Base-by-base conservation (phyloP, 2,797 vertebrate species). In the Cyclopterus lumpus region DNA sequence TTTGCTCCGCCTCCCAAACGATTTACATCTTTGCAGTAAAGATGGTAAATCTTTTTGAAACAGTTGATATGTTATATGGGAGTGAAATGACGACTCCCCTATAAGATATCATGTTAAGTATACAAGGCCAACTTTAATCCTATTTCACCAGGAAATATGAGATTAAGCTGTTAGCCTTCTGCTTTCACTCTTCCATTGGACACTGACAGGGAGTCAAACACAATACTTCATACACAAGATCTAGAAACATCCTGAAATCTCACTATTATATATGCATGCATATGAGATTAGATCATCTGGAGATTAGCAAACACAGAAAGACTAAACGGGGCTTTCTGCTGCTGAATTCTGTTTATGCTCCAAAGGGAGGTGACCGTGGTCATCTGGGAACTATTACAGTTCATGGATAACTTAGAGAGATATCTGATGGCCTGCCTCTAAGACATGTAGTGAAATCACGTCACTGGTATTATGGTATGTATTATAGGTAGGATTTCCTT, bases 141-240 rank as follows among this genome's bases (percentile, higher is more conserved):
- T 84, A 92, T 94, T 95, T 95, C 92, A 75, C 80, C 46, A 80
- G 86, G 92, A 94, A 95, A 95, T 91, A 90, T 18, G 72, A 82
- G 91, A 93, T 92, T 93, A 94, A 91, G 54, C 51, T 80, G 73
- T 87, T 71, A 85, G 86, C 92, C 93, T 94, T 95, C 93, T 95
- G 93, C 68, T 94, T 94, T 94, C 93, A 95, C 93, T 94, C 92
- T 94, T 94, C 92, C 92, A 94, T 94, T 92, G 85, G 88, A 89
- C 92, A 93, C 91, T 90, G 85, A 82, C 70, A 83, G 9, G 42
- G 84, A 92, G 61, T 79, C 36, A 82, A 77, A 60, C 48, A 79
- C 28, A 76, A 49, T 24, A 58, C 51, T 46, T 78, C n/a, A 71
- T 26, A 80, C 40, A 74, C 30, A 84, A 46, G 79, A 78, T n/a